A percentile compares a stretch with the other conserved stretches of the same genome.
These are phyloP conservation scores for Drosophila gunungcola DNA, from an alignment of 1,140 invertebrate genomes.

Conservation along the genomic window DNA sequence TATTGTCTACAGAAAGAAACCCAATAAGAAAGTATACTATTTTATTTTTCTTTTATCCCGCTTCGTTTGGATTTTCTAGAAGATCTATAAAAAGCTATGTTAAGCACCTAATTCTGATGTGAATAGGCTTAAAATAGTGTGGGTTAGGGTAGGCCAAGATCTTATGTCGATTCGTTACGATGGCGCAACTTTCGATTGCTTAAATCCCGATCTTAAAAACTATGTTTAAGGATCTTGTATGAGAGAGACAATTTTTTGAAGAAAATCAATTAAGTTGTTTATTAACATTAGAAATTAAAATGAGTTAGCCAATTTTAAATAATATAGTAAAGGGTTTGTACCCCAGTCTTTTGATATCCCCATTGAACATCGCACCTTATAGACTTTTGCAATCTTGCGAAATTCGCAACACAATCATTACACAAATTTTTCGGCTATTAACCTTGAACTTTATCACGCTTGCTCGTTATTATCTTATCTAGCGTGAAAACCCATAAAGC, in stretches of 20 bases:
- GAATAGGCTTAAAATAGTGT: background rate
- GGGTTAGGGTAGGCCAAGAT: slow-evolving; percentile 19
- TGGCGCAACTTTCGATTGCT: background rate
- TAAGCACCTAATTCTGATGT: background rate
- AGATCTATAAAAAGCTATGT: background rate
- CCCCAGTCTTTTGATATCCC: background rate
- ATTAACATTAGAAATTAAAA: no score
- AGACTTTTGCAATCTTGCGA: slow-evolving; percentile 26
- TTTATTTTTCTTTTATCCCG: background rate
- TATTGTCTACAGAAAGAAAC: background rate
- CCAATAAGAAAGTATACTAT: slow-evolving; percentile 25
- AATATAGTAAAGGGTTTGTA: no score
- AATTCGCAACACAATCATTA: slow-evolving; percentile 44
- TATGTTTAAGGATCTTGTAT: no score
- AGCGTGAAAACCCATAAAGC: slow-evolving; percentile 36
- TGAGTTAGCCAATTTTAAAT: no score
- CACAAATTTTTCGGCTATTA: slow-evolving; percentile 45
- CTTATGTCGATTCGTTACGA: no score
- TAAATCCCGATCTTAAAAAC: background rate
- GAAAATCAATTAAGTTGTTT: no score
- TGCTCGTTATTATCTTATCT: slow-evolving; percentile 64
- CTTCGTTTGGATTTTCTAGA: background rate
- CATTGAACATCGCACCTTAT: slow-evolving; percentile 4
- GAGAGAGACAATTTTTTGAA: no score
- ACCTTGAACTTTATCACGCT: slow-evolving; percentile 72